Evolutionary conservation across 2,113 vertebrate genomes (phyloP).

Genomic region (Stomatorhinus ivindoensis): DNA sequence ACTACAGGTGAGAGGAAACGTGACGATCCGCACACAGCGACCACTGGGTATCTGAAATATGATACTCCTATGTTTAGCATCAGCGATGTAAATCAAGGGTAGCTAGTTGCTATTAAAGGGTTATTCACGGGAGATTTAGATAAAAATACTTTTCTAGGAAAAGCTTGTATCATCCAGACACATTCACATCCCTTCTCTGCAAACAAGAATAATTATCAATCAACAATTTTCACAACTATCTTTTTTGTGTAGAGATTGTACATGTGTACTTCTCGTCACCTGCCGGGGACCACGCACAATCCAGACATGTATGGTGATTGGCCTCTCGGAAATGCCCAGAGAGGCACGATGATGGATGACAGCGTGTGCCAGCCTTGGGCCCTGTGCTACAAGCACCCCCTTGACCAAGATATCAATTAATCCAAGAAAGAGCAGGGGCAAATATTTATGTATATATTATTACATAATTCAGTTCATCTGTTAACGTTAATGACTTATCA

Average conservation of each 20-base stretch:
- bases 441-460: neutral
- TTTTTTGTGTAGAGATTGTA: neutral
- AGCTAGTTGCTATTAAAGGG: neutral
- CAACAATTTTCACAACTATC: neutral
- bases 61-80: neutral
- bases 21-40: neutral
- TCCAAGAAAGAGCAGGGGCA: neutral
- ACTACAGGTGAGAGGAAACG: neutral
- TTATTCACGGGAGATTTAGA: neutral
- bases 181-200: neutral
- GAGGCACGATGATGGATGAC: neutral
- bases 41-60: neutral
- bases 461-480: neutral
- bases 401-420: neutral
- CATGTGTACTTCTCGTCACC: neutral
- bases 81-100: neutral
- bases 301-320: neutral
- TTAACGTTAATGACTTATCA: neutral
- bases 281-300: neutral
- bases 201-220: neutral
- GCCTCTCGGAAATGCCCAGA: neutral
- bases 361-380: neutral
- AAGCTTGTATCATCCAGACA: neutral
- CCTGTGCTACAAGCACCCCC: neutral
- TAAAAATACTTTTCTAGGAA: neutral